Base-by-base conservation (phyloP, 1,140 invertebrate species). In the Trachymyrmex septentrionalis region DNA sequence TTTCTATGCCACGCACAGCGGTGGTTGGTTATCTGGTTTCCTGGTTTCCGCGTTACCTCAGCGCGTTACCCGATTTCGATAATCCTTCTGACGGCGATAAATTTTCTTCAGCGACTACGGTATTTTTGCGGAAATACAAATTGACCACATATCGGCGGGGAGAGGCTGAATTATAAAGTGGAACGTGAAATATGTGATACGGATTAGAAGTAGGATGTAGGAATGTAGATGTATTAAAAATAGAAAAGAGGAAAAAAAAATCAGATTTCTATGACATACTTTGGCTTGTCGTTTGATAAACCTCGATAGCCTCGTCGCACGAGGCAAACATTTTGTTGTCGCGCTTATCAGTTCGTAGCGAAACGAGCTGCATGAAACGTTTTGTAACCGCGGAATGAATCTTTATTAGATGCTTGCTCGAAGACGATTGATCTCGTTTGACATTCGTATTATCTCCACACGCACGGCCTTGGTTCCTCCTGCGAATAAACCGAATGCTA, bases 401-500 rank as follows among this genome's bases (percentile, higher is more conserved):
- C 24, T 59, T 64, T 72, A 73, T 57, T 50, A 44, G n/a, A 76
- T 76, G 27, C 57, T 19, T 84, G 34, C 34, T 82, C 64, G 71
- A 53, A 69, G 44, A 34, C 55, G 72, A 69, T 53, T 61, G 72
- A 87, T 87, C 85, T 53, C 66, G 73, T 85, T 87, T 84, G 80
- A 69, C 63, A 63, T 81, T 34, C 48, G n/a, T 77, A 59, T 86
- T 53, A 77, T 63, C 55, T 61, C 27, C 24, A n/a, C n/a, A n/a
- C 48, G 53, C 14, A 4, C 30, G 9, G 27, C 6, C 55, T 69
- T 50, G 38, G 14, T 16, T 24, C 66, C 66, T 14, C 50, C 59
- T 9, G 72, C 80, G 48, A 90, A 87, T 90, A 90, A 90, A 90
- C 71, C n/a, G 53, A 72, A 81, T 16, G 63, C 81, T 82, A 75